Conservation (phyloP, 2,888 invertebrate species). For the Germaria angustata region DNA sequence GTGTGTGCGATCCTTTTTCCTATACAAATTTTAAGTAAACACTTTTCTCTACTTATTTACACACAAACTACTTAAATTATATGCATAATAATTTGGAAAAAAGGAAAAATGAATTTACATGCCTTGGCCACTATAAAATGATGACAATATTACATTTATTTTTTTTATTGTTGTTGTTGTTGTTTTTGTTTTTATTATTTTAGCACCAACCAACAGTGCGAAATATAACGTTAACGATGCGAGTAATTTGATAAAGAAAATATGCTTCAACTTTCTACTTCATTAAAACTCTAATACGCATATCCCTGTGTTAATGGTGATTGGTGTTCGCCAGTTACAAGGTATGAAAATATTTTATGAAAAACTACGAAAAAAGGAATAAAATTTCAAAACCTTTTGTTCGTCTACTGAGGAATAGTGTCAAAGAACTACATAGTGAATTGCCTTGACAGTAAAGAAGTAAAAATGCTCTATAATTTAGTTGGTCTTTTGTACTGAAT, state of each 20-base stretch:
- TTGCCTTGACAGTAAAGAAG: not conserved
- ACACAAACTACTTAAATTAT: constrained; percentile 5
- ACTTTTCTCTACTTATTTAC: constrained; percentile 34
- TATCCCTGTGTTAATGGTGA: constrained; percentile 50
- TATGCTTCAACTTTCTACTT: constrained; percentile 67
- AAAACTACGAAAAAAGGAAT: constrained; percentile 3
- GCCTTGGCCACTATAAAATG: constrained; percentile 62
- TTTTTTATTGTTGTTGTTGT: not conserved
- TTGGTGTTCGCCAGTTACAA: constrained; percentile 32
- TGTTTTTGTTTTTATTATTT: constrained; percentile 25
- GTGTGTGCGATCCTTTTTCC: constrained; percentile 56
- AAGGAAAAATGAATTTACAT: constrained; percentile 52
- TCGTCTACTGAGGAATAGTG: constrained; percentile 4
- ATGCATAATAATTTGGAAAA: not conserved
- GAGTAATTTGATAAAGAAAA: constrained; percentile 76
- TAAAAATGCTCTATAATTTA: not conserved
- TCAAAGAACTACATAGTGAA: not conserved
- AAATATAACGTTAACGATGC: constrained; percentile 77
- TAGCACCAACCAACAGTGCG: constrained; percentile 68
- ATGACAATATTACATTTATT: constrained; percentile 55
- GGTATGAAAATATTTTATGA: constrained; percentile 27
- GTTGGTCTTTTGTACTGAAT: no score
- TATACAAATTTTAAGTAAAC: constrained; percentile 44
- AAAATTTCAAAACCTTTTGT: constrained; percentile 41
- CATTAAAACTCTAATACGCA: constrained; percentile 67